Evolutionary conservation across 2,888 invertebrate genomes (phyloP), one percentile per base, ranked within the genome.

Genomic region (Sinohyriopsis cumingii): DNA sequence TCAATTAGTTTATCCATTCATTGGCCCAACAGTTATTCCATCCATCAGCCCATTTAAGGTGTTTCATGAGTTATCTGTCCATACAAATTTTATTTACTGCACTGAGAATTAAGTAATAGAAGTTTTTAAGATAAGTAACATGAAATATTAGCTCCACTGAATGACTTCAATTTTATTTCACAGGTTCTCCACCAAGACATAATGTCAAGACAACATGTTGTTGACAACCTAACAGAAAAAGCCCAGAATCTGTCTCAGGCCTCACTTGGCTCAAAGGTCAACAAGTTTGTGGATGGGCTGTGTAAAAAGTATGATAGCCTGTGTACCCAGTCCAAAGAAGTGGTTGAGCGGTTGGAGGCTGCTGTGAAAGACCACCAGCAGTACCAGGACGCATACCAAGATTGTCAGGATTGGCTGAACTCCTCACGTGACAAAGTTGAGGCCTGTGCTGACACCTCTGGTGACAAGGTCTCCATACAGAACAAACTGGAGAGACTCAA

Each of bases 331-430:
- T 87, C 87, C 5, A 81, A 90, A 89, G 95, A 95, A 86, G 92
- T 97, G 3, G 91, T 97, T 79, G 93, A 94, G 67, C 95, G 95
- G 88, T 92, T 97, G 68, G 96, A 96, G 83, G 94, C 94, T 68
- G 95, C 96, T 86, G 96, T 96, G 0, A 94, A 95, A 78, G 94
- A 94, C 81, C 97, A 98, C 86, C 94, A 94, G 87, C 93, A 94
- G 73, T 93, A 96, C 70, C 95, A 95, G 81, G 92, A 93, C 67
- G 92, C 94, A 63, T 93, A 95, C 68, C 93, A 94, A 80, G 92
- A 93, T 57, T 95, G 95, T 84, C 94, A 94, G 84, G 94, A 95
- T 82, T 97, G 96, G 95, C 91, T 96, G 53, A 86, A 83, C 69
- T 78, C 83, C 6, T 80, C 84, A 20, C 72, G 81, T 65, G 86